A percentile compares a stretch with the other conserved stretches of the same genome.
phyloP scores from a whole-genome alignment of 2,888 invertebrate genomes.

The Leptinotarsa tumamoca region DNA sequence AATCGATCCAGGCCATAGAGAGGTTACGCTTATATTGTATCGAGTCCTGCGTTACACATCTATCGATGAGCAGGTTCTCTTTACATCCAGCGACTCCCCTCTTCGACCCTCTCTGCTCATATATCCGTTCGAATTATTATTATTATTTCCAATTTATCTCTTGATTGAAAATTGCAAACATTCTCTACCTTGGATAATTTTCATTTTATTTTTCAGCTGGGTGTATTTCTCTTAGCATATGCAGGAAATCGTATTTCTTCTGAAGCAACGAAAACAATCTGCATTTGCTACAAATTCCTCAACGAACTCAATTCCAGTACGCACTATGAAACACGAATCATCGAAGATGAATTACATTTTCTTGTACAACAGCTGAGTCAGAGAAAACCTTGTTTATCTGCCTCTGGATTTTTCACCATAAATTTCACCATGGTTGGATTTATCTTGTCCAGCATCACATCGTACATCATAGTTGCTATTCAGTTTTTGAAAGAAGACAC shows the following conservation, averaged over 20 bases:
- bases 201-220: slow-evolving; percentile 3
- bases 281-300: slow-evolving; percentile 22
- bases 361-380: slow-evolving; percentile 28
- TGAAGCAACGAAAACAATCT: slow-evolving; percentile 14
- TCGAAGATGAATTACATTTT: slow-evolving; percentile 28
- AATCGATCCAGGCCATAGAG: too few relatives aligned
- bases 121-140: background rate
- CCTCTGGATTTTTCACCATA: slow-evolving; percentile 34
- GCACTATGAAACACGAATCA: background rate
- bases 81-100: too few relatives aligned
- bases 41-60: too few relatives aligned
- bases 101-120: too few relatives aligned
- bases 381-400: slow-evolving; percentile 29
- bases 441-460: slow-evolving; percentile 32
- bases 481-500: slow-evolving; percentile 30
- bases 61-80: too few relatives aligned
- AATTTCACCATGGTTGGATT: slow-evolving; percentile 38
- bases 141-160: background rate
- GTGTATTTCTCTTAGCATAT: slow-evolving; percentile 18
- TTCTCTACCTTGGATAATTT: background rate
- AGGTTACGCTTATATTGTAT: too few relatives aligned
- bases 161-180: background rate
- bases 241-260: slow-evolving; percentile 6
- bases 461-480: slow-evolving; percentile 34
- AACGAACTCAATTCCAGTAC: slow-evolving; percentile 11